Evolutionary conservation across 2,113 vertebrate genomes (phyloP).

Genomic region (Muscicapa adusta): DNA sequence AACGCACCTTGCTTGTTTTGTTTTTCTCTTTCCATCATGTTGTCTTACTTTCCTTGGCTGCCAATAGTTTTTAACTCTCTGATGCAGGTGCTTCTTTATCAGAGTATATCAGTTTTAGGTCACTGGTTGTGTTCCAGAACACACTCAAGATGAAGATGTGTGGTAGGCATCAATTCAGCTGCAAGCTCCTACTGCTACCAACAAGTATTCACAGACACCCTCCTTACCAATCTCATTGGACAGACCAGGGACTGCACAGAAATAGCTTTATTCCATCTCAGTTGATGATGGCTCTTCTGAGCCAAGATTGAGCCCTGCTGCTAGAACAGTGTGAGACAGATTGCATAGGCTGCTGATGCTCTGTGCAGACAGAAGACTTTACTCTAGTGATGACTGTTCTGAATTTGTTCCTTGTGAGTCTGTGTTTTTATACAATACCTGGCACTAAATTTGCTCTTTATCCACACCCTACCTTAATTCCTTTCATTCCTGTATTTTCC

Average conservation of each 20-base stretch:
- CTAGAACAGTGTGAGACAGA: background rate
- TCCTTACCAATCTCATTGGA: background rate
- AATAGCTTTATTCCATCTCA: background rate
- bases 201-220: background rate
- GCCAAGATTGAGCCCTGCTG: background rate
- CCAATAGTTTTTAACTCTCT: background rate
- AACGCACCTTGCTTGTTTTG: background rate
- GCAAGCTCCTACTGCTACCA: background rate
- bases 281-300: background rate
- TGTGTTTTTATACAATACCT: background rate
- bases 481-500: background rate
- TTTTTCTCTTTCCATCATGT: background rate
- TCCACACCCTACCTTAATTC: background rate
- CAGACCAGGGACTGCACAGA: background rate
- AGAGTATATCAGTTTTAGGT: background rate
- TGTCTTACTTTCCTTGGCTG: background rate
- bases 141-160: background rate
- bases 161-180: background rate
- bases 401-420: background rate
- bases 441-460: background rate
- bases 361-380: rapidly evolving
- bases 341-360: background rate
- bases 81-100: background rate
- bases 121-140: background rate
- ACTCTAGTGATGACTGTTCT: background rate